A percentile compares a stretch with the other conserved stretches of the same genome.
These are phyloP conservation scores for Calliopum simillimum DNA, from an alignment of 2,888 invertebrate species.

Conservation along the genomic window DNA sequence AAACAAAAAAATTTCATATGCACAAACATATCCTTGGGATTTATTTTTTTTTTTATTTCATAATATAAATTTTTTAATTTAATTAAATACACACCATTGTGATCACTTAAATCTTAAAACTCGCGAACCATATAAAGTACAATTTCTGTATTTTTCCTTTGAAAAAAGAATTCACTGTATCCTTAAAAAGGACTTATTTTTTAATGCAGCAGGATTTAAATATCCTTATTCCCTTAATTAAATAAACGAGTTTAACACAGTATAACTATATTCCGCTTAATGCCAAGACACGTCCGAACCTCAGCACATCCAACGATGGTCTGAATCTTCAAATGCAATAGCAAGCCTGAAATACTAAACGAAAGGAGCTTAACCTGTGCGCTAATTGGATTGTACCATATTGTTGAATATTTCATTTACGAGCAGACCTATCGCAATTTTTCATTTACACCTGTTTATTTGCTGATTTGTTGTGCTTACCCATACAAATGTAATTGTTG, in stretches of 20 bases:
- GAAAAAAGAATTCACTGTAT: constrained; percentile 6
- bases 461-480: background rate
- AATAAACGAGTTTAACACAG: background rate
- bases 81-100: constrained; percentile 58
- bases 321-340: constrained; percentile 57
- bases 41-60: background rate
- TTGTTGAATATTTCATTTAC: constrained; percentile 50
- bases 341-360: constrained; percentile 49
- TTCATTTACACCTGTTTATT: constrained; percentile 30
- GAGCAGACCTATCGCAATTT: constrained; percentile 42
- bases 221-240: constrained; percentile 13
- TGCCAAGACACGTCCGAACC: constrained; percentile 64
- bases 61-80: constrained; percentile 35
- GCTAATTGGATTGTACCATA: constrained; percentile 67
- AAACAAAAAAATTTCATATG: background rate
- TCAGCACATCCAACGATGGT: constrained; percentile 62
- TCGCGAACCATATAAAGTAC: too few species aligned
- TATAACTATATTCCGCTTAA: constrained; percentile 41
- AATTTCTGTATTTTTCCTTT: background rate
- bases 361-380: constrained; percentile 48
- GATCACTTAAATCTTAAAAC: constrained; percentile 46
- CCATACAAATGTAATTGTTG: background rate
- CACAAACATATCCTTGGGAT: background rate
- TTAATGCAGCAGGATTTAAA: background rate
- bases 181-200: constrained; percentile 8